Base-by-base conservation (phyloP, 64 coral and sea anemone genomes). In the Actinia equina region DNA sequence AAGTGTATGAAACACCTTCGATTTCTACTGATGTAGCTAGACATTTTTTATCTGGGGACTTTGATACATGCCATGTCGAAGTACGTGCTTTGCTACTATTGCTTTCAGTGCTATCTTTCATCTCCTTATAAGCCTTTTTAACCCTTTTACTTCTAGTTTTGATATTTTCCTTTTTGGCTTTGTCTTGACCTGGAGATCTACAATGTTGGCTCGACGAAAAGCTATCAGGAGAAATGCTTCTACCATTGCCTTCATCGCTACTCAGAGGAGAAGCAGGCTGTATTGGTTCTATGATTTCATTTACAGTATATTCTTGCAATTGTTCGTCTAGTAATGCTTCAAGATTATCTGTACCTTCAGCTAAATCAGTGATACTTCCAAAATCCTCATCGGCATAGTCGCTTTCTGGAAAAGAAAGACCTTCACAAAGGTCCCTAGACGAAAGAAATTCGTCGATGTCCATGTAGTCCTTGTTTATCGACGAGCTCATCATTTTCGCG, bases 391-490 rank as follows among this genome's bases (percentile, higher is more conserved):
- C 90, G 20, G 85, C 43, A n/a, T 86, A 91, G 46, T 91, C 89
- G 59, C 84, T 80, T 42, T 92, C 90, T 19, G 90, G 79, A 77
- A 86, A 67, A 23, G 90, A 65, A 8, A 87, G 59, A 20, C 77
- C 85, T 22, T 86, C 71, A 49, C 89, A 91, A 2, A 92, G 19
- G 26, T 87, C 90, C 20, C 64, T 82, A 16, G 86, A 82, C 3
- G 84, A 79, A 23, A 92, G 54, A 45, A 92, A 92, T 65, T 92
- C 90, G n/a, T 92, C 90, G 6, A 92, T 27, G 77, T 87, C 90
- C 90, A 92, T 92, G 78, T 87, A 92, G 82, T 92, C 85, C 37
- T 92, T 86, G 27, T 87, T 82, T 17, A 87, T 87, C 41, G 78
- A 52, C 9, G 42, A 49, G 22, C 78, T 49, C 78, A 81, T 49